Percentiles rank a stretch among this genome's conserved stretches.
Evolutionary conservation across 2,113 vertebrate genomes (phyloP).

Genomic region (Mus musculus): DNA sequence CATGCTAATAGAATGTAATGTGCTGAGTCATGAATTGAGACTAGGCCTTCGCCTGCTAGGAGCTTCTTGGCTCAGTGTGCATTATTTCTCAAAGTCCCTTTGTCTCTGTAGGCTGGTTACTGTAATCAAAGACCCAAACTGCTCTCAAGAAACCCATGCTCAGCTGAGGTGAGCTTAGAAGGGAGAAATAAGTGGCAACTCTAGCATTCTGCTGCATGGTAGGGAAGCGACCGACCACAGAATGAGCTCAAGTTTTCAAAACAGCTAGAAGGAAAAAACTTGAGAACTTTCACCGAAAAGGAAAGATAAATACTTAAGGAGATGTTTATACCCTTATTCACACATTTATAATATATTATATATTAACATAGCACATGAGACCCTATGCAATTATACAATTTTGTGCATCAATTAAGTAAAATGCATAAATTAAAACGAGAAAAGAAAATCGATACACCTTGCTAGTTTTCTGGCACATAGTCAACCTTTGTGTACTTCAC

Average conservation of each 20-base stretch:
- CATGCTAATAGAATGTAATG: neutral
- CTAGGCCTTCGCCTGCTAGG: neutral
- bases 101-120: neutral
- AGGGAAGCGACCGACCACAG: neutral
- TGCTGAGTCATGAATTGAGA: neutral
- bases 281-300: neutral
- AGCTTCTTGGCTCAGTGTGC: rapidly evolving
- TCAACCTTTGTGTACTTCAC: neutral
- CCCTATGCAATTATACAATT: neutral
- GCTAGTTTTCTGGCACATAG: neutral
- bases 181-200: neutral
- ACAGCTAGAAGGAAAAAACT: neutral
- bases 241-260: neutral
- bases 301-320: neutral
- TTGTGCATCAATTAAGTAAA: neutral
- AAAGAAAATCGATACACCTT: neutral
- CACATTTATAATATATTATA: neutral
- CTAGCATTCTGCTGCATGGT: neutral
- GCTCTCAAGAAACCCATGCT: neutral
- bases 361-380: neutral
- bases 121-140: neutral
- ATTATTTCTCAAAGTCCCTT: neutral
- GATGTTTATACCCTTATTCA: neutral
- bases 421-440: neutral
- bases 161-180: neutral